phyloP scores from a whole-genome alignment of 2,888 invertebrate genomes.

The Eulithis prunata region DNA sequence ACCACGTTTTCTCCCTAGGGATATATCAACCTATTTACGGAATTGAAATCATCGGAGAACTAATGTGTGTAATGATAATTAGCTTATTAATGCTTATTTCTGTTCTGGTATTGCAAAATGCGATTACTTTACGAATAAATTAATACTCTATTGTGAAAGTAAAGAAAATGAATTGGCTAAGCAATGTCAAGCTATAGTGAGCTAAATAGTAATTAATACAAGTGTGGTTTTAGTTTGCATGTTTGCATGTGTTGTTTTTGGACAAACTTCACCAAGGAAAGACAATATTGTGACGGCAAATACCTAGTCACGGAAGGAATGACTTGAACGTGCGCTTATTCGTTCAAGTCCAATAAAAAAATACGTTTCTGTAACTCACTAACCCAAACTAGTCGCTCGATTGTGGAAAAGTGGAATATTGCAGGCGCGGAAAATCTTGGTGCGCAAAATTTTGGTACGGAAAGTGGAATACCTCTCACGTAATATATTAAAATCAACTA shows the following conservation, averaged over 20 bases:
- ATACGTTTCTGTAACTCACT: too few species aligned
- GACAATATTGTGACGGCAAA: slow-evolving; percentile 21
- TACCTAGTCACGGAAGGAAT: slow-evolving; percentile 10
- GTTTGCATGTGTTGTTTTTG: slow-evolving; percentile 34
- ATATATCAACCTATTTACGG: slow-evolving; percentile 8
- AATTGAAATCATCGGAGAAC: slow-evolving; percentile 30
- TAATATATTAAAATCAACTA: too few species aligned
- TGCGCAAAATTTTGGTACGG: too few species aligned
- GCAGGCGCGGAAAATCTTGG: too few species aligned
- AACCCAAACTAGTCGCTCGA: too few species aligned
- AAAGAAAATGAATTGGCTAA: slow-evolving; percentile 10
- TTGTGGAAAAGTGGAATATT: too few species aligned
- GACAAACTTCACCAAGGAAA: slow-evolving; percentile 27
- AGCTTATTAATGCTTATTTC: slow-evolving; percentile 20
- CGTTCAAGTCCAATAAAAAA: neutral
- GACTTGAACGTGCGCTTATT: slow-evolving; percentile 7
- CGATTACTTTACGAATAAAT: slow-evolving; percentile 20
- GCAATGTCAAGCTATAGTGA: slow-evolving; percentile 11
- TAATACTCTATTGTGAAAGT: slow-evolving; percentile 30
- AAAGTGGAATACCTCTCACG: too few species aligned
- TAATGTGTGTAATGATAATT: slow-evolving; percentile 28
- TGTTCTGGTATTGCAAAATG: slow-evolving; percentile 32
- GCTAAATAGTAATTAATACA: slow-evolving; percentile 4
- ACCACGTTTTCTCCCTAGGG: slow-evolving; percentile 35
- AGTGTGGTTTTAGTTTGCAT: slow-evolving; percentile 6